Evolutionary conservation across 2,888 invertebrate species (phyloP).

Genomic region (Pristionchus maxplancki): DNA sequence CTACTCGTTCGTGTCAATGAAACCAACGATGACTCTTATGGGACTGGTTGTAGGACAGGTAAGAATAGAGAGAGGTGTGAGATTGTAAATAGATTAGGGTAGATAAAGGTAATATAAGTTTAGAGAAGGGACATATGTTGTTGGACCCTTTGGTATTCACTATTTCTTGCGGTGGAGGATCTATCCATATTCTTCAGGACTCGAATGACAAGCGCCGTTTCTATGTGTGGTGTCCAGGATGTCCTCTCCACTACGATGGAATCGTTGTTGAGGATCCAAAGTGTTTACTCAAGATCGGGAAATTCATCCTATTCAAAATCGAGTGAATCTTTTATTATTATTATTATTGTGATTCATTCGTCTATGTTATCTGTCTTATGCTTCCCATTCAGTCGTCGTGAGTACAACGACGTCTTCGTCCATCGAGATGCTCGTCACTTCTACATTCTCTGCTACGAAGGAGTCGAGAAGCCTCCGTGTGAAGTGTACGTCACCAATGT

Average conservation of each 20-base stretch:
- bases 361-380: too few relatives aligned
- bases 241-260: conserved; percentile 27
- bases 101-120: too few relatives aligned
- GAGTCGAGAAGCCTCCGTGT: conserved; percentile 1
- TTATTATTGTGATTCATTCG: neutral
- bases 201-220: conserved; percentile 17
- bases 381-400: neutral
- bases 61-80: neutral
- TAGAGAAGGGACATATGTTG: too few relatives aligned
- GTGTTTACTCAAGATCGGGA: conserved; percentile 16
- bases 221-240: conserved; percentile 35
- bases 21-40: conserved; percentile 8
- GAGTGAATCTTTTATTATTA: neutral
- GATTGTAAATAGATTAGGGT: too few relatives aligned
- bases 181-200: neutral
- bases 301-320: conserved; percentile 26
- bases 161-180: too few relatives aligned
- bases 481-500: conserved; percentile 39
- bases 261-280: conserved; percentile 15
- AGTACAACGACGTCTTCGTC: conserved; percentile 37
- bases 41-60: conserved; percentile 35
- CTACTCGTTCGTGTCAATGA: neutral
- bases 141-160: too few relatives aligned
- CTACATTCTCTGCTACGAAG: conserved; percentile 33
- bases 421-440: conserved; percentile 36